Conservation (phyloP, 1,140 invertebrate species). For the Aphelinus atriplicis region DNA sequence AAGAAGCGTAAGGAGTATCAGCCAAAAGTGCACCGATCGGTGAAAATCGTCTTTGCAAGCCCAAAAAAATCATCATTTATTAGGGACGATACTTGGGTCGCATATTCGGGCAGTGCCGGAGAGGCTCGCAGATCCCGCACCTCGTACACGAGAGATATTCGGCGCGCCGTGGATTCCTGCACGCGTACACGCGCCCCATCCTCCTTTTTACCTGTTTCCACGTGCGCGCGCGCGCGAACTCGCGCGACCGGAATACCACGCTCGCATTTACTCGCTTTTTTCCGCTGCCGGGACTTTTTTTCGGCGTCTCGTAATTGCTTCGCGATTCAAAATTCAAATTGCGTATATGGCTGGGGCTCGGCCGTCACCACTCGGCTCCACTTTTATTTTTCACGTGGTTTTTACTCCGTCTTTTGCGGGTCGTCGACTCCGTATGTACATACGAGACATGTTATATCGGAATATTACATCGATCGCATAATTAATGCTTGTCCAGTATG, state of each 20-base stretch:
- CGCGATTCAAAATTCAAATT: background rate
- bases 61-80: no score
- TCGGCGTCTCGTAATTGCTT: no score
- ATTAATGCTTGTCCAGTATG: no score
- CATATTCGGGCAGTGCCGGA: no score
- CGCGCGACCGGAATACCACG: conserved; percentile 18
- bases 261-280: background rate
- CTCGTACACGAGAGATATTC: conserved; percentile 23
- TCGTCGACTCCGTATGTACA: no score
- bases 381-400: background rate
- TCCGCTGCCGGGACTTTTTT: background rate
- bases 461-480: no score
- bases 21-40: no score
- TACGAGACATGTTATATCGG: no score
- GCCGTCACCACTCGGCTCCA: no score
- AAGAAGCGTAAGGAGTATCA: no score
- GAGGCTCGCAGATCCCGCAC: background rate
- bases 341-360: background rate
- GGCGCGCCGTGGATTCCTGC: conserved; percentile 36
- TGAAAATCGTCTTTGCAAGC: no score
- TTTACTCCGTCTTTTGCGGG: background rate
- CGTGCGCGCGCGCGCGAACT: background rate
- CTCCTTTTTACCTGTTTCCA: background rate
- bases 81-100: no score
- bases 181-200: conserved; percentile 19